Evolutionary conservation across 2,888 invertebrate genomes (phyloP), one percentile per base, ranked within the genome.

Genomic region (Drosophila anomelani): DNA sequence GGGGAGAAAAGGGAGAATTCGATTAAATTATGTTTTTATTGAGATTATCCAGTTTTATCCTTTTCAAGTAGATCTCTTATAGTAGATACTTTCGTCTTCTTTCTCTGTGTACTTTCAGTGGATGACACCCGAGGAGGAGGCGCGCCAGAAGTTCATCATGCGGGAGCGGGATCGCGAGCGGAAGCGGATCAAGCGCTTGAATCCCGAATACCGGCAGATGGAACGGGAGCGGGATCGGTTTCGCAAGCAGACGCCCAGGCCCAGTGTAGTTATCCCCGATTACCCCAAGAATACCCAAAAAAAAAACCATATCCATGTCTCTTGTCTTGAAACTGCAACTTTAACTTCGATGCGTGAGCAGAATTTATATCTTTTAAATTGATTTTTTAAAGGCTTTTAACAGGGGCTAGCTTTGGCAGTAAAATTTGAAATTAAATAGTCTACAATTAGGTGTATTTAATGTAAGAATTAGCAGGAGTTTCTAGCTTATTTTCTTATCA

Each of bases 241-340:
- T 74, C 88, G 90, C 75, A 90, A 90, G 76, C 91, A 90, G 81
- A 78, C 87, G 76, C 90, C 90, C 71, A 87, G 90, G 77, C 90
- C 85, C 76, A 81, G 91, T 89, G 85, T 85, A 85, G 60, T 82
- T 89, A 89, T 85, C 75, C 54, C 75, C 70, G 63, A 78, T 62
- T 60, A 41, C 43, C 39, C 55, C 47, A 39, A 20, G 17, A 43
- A 20, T 17, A 20, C 34, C 51, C 44, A 20, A 36, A 13, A 20
- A 23, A 13, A 20, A 20, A 39, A 34, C 39, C 49, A 38, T 43
- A 20, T 41, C 75, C 64, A 20, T 32, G 46, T 47, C 53, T 47
- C 64, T 59, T 75, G 76, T 75, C 76, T 67, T 75, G 74, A 76
- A 75, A 60, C 56, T 32, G 49, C 36, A 49, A 47, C 39, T 55